Conservation (phyloP, 2,797 vertebrate species). For the Otus scops region DNA sequence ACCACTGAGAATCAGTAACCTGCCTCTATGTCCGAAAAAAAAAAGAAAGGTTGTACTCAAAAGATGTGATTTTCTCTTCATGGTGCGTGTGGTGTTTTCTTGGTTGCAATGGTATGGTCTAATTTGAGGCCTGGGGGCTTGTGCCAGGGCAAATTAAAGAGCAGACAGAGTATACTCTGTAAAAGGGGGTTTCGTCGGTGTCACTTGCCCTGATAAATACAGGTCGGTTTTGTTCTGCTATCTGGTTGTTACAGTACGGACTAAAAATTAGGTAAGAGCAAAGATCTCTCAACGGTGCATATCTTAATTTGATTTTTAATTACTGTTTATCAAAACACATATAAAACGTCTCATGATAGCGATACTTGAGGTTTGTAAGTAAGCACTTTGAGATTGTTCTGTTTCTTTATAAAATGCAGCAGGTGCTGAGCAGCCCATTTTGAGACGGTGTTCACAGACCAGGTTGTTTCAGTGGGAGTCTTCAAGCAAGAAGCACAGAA, state of each 20-base stretch:
- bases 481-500: background rate
- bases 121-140: background rate
- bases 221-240: background rate
- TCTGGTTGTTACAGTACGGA: background rate
- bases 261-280: background rate
- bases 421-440: background rate
- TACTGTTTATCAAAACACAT: background rate
- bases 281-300: rapidly evolving
- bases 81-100: background rate
- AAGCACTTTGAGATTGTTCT: background rate
- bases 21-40: background rate
- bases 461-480: background rate
- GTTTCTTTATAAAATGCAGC: background rate
- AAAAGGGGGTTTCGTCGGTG: background rate
- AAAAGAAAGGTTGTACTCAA: background rate
- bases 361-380: background rate
- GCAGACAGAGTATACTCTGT: background rate
- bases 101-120: background rate
- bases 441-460: rapidly evolving
- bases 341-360: rapidly evolving
- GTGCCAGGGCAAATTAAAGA: background rate
- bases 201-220: background rate
- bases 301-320: background rate
- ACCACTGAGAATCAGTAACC: rapidly evolving
- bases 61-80: background rate